Conservation (phyloP, 2,113 vertebrate genomes). For the Mus pahari region DNA sequence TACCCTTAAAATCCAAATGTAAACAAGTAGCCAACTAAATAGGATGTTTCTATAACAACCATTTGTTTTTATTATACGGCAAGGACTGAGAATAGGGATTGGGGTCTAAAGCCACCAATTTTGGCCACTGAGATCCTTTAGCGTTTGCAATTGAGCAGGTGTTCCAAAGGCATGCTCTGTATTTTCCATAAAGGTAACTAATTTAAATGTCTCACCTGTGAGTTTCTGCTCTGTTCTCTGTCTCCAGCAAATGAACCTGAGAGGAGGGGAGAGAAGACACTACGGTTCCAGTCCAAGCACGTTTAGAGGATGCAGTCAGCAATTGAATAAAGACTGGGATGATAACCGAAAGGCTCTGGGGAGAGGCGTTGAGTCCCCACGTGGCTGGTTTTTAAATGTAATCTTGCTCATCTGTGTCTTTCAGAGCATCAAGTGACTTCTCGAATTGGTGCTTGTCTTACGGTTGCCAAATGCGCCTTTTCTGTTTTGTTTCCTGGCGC, state of each 20-base stretch:
- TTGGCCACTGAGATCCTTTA: background rate
- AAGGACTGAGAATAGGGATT: background rate
- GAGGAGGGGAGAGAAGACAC: background rate
- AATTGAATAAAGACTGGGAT: conserved; percentile 54
- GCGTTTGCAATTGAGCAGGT: conserved; percentile 39
- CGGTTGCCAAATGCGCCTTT: background rate
- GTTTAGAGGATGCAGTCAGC: conserved; percentile 29
- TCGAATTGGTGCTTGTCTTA: background rate
- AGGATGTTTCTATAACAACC: conserved; percentile 27
- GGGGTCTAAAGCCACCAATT: conserved; percentile 8
- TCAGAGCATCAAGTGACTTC: conserved; percentile 13
- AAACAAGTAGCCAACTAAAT: conserved; percentile 21
- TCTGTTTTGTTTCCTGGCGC: conserved; percentile 27
- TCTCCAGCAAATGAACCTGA: conserved; percentile 53
- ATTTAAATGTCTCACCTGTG: conserved; percentile 52
- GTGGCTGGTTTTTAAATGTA: background rate
- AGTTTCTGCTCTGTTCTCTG: conserved; percentile 34
- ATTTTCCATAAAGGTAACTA: conserved; percentile 23
- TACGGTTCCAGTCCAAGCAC: conserved; percentile 70
- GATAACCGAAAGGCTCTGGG: background rate
- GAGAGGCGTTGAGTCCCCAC: background rate
- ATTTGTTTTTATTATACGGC: background rate
- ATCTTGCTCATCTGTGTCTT: conserved; percentile 18
- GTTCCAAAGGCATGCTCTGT: background rate
- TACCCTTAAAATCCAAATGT: conserved; percentile 28